These are phyloP conservation scores for Xanthorhoe designata DNA, from an alignment of 2,888 invertebrate genomes.

Conservation along the genomic window DNA sequence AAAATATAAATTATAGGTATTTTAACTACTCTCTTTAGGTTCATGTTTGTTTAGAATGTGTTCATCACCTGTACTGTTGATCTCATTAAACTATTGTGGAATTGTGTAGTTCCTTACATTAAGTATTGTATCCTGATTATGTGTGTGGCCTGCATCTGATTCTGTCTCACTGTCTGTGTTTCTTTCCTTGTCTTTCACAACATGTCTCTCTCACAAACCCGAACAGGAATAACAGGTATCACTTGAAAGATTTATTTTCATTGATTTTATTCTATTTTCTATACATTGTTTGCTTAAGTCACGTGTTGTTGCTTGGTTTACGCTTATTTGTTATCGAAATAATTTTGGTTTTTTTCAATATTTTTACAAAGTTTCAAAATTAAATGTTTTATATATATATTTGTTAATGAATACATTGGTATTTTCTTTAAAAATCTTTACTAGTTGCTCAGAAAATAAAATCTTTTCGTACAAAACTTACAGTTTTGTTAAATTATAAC, in stretches of 20 bases:
- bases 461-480: not conserved
- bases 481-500: not conserved
- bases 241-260: conserved; percentile 64
- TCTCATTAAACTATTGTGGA: conserved; percentile 36
- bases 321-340: conserved; percentile 43
- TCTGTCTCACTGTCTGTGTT: conserved; percentile 84
- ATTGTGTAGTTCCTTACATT: conserved; percentile 38
- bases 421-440: not conserved
- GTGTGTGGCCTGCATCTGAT: conserved; percentile 82
- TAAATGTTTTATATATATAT: conserved; percentile 6
- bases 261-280: conserved; percentile 60
- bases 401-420: conserved; percentile 4
- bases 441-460: not conserved
- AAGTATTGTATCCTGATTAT: conserved; percentile 53
- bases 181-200: conserved; percentile 82
- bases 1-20: not conserved
- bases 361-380: conserved; percentile 7
- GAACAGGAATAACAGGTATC: conserved; percentile 85
- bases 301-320: conserved; percentile 73
- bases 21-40: not conserved
- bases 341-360: conserved; percentile 19
- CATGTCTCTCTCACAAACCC: conserved; percentile 83
- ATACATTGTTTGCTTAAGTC: conserved; percentile 71
- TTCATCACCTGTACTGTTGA: conserved; percentile 30
- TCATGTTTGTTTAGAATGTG: conserved; percentile 29